These are phyloP conservation scores for Diogma glabrata DNA, from an alignment of 2,888 invertebrate genomes.

Conservation along the genomic window DNA sequence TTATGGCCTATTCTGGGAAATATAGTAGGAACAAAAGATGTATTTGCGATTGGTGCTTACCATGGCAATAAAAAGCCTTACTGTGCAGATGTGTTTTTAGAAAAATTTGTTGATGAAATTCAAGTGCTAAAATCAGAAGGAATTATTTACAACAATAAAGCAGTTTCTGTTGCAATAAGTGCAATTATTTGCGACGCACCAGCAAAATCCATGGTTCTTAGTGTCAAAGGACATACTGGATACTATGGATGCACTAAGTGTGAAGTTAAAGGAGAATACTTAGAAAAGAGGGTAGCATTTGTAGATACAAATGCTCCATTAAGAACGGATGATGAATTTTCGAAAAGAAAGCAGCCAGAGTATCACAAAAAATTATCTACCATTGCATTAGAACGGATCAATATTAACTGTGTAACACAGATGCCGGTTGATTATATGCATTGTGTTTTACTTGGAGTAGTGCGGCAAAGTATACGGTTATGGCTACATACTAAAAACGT, in stretches of 20 bases:
- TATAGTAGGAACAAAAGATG: background rate
- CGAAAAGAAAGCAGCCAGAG: slow-evolving; percentile 11
- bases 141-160: background rate
- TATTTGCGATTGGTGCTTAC: background rate
- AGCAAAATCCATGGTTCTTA: slow-evolving; percentile 13
- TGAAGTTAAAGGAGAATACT: slow-evolving; percentile 14
- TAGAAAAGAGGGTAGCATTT: slow-evolving; percentile 12
- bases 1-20: background rate
- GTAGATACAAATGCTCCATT: slow-evolving; percentile 9
- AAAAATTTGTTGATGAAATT: background rate
- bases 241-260: slow-evolving; percentile 18
- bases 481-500: background rate
- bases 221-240: slow-evolving; percentile 16
- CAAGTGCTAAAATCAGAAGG: background rate
- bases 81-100: background rate
- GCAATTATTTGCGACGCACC: slow-evolving; percentile 14
- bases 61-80: background rate
- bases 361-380: slow-evolving; percentile 14
- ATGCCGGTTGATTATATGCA: slow-evolving; percentile 21
- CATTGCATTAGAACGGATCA: slow-evolving; percentile 11
- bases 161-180: slow-evolving; percentile 1
- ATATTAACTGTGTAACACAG: slow-evolving; percentile 17
- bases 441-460: slow-evolving; percentile 16
- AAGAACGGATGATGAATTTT: slow-evolving; percentile 13
- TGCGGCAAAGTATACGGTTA: background rate